Base-by-base conservation (phyloP, 2,888 invertebrate species). In the Acanthosepion pharaonis region DNA sequence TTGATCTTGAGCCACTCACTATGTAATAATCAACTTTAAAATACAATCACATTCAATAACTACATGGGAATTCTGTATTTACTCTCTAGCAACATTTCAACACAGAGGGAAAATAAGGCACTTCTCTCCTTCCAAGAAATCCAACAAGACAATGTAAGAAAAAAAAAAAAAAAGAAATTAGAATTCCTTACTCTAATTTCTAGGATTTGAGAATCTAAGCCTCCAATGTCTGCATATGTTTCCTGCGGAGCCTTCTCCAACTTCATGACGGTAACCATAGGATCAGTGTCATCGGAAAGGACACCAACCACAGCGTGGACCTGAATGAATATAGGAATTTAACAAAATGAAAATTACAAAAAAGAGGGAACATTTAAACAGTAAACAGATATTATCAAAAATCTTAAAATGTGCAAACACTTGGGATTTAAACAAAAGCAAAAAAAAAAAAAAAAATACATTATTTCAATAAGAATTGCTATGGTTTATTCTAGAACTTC, bases 181-280 rank as follows among this genome's bases (percentile, higher is more conserved):
- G 42, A 42, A 42, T 42, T 64, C 25, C 91, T 55, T 95, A 97
- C 97, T 96, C 99, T 99, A 95, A 99, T 99, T 98, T 99, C 99
- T 97, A 99, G 99, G 97, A 99, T 99, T 98, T 99, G 99, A 78
- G 98, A 99, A 97, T 99, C 99, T 25, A 99, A 98, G 33, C 99
- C 99, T 97, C 99, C 99, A 97, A 99, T 99, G 98, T 99, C 99
- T 28, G 99, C 99, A 97, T 99, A 99, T 0, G 99, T 99, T 98
- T 99, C 99, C 97, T 99, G 99, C 0, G 99, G 99, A 20, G 99
- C 99, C 97, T 99, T 99, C 97, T 99, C 99, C 93, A 99, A 98
- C 97, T 99, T 99, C 99, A 99, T 99, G 2, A 99, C 99, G 25
- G 99, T 99, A 5, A 99, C 99, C 99, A 99, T 99, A 9, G 99